A percentile compares a stretch with the other conserved stretches of the same genome.
Conservation (phyloP, 1,140 invertebrate species). For the Pemphigus obesinymphae region DNA sequence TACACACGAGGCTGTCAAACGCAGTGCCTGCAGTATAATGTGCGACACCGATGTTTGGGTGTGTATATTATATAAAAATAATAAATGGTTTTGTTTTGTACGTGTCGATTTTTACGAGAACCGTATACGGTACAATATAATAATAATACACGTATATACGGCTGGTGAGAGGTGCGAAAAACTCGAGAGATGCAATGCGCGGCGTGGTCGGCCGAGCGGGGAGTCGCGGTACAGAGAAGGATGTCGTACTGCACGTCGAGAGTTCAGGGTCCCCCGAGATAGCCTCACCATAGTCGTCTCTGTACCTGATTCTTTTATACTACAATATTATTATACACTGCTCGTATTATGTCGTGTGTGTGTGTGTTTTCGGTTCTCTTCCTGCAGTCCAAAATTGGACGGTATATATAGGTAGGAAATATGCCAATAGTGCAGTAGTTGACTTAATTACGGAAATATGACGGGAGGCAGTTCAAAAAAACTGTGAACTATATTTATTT, state of each 20-base stretch:
- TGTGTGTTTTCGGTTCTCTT: background rate
- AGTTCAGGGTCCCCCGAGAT: constrained; percentile 26
- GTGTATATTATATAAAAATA: constrained; percentile 35
- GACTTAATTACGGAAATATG: too few relatives aligned
- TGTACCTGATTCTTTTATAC: constrained; percentile 28
- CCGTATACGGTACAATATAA: too few relatives aligned
- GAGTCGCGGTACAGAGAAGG: background rate
- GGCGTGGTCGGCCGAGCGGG: background rate
- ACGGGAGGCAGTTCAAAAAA: too few relatives aligned
- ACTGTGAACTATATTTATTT: too few relatives aligned
- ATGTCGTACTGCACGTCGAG: background rate
- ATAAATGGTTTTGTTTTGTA: constrained; percentile 40
- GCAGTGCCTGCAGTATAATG: background rate
- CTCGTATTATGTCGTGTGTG: too few relatives aligned
- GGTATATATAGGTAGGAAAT: too few relatives aligned
- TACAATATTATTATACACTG: background rate
- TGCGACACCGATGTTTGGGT: background rate
- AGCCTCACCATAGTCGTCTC: too few relatives aligned
- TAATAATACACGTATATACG: background rate
- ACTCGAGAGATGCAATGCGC: background rate
- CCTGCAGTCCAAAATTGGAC: too few relatives aligned
- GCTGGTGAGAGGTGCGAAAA: constrained; percentile 15
- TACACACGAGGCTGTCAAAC: constrained; percentile 7
- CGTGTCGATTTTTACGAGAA: constrained; percentile 36
- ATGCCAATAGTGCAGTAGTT: too few relatives aligned